Evolutionary conservation across 2,888 invertebrate species (phyloP), one percentile per base, ranked within the genome.

Genomic region (Lasioglossum pauxillum): DNA sequence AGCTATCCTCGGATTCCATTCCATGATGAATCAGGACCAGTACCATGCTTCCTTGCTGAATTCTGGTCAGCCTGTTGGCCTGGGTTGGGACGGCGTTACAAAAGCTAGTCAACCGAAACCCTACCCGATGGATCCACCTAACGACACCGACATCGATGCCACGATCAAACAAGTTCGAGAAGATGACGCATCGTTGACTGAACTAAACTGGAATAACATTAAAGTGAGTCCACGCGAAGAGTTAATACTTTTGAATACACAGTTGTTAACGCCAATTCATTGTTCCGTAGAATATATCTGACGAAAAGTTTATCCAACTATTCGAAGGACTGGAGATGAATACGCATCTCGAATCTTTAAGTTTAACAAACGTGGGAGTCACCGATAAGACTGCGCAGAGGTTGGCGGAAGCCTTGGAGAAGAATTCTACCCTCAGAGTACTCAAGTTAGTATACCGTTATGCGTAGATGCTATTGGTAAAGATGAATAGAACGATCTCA

Each of bases 11-110:
- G 99, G 99, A 94, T 99, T 99, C 97, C 99, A 99, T 96, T 99
- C 99, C 88, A 99, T 99, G 98, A 98, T 99, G 98, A 99, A 99
- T 95, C 99, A 99, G 96, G 99, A 99, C 95, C 99, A 99, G 96
- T 99, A 99, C 96, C 99, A 99, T 96, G 99, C 99, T 86, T 99
- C 99, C 67, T 96, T 99, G 86, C 96, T 98, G 89, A 99, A 98
- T 96, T 98, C 98, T 96, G 98, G 98, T 44, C 98, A 98, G 94
- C 98, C 98, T 0, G 97, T 98, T 86, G 98, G 98, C 73, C 96
- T 98, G 93, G 98, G 98, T 90, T 98, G 98, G 98, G 98, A 98
- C 94, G 99, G 99, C 93, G 97, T 99, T 93, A 99, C 99, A 79
- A 99, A 99, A 96, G 98, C 99, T 82, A 97, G 98, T 93, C 97